Conservation (phyloP, 2,113 vertebrate species). For the Myotis lucifugus region DNA sequence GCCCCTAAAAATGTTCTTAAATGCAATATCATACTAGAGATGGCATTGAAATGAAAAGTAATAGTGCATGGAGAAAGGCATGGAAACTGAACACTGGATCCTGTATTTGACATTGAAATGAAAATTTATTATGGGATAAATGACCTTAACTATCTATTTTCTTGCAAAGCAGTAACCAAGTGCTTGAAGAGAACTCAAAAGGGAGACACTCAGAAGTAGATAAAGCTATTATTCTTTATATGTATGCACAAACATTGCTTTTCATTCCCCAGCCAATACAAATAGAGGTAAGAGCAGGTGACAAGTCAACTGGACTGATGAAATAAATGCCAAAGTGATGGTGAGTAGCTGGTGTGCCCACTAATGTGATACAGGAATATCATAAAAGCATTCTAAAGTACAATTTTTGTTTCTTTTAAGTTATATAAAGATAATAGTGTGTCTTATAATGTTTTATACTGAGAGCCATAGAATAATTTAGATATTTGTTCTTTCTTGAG, state of each 20-base stretch:
- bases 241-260: neutral
- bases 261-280: neutral
- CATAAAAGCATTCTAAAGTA: neutral
- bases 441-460: conserved; percentile 33
- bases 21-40: neutral
- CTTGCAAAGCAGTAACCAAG: neutral
- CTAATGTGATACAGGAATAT: neutral
- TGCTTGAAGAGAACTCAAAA: neutral
- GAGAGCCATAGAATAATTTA: neutral
- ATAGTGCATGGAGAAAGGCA: neutral
- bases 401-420: conserved; percentile 21
- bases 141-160: neutral
- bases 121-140: neutral
- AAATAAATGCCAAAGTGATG: neutral
- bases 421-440: neutral
- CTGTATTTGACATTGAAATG: neutral
- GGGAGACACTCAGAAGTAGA: neutral
- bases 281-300: neutral
- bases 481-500: neutral
- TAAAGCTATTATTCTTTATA: neutral
- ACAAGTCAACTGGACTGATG: neutral
- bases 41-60: neutral
- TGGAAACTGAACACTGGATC: neutral
- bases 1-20: neutral
- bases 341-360: neutral